Evolutionary conservation across 2,888 invertebrate species (phyloP), one percentile per base, ranked within the genome.

Genomic region (Eurytoma californica): DNA sequence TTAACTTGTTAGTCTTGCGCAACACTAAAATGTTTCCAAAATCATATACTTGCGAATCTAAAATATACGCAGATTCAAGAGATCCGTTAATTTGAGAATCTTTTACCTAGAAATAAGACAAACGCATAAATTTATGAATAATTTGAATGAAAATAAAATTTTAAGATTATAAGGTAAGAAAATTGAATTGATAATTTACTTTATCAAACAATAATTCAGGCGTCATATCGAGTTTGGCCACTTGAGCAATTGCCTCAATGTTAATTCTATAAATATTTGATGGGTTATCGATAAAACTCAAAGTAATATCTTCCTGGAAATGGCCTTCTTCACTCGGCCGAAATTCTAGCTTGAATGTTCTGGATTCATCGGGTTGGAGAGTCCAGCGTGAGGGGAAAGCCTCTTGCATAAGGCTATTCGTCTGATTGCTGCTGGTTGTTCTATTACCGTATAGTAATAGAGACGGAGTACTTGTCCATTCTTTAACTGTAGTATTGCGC

Each of bases 181-280:
- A 3, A 7, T 39, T 53, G 53, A 53, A 3, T 14, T 53, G 3
- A 7, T 53, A 53, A 51, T 2, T 75, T 47, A 86, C 85, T 70
- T 84, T 85, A 0, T 82, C 68, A 75, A 87, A 89, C 60, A 89
- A 81, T 3, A 75, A 60, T 2, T 79, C 47, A 4, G 88, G 87
- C 7, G 83, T 75, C 85, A 85, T 85, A 68, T 87, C 82, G 0
- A 90, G 28, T 49, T 76, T 82, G 0, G 89, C 89, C 74, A 88
- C 60, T 49, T 86, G 86, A 2, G 85, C 83, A 0, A 82, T 49
- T 13, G 87, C 89, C 16, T 70, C 61, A n/a, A 86, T 69, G 2
- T 82, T 82, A 16, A 90, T 83, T 14, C 77, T 74, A 60, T 85
- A 85, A 20, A 75, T 83, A 18, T 74, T 53, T 3, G 82, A 68